phyloP scores from a whole-genome alignment of 2,888 invertebrate genomes.

The Metalampra italica region DNA sequence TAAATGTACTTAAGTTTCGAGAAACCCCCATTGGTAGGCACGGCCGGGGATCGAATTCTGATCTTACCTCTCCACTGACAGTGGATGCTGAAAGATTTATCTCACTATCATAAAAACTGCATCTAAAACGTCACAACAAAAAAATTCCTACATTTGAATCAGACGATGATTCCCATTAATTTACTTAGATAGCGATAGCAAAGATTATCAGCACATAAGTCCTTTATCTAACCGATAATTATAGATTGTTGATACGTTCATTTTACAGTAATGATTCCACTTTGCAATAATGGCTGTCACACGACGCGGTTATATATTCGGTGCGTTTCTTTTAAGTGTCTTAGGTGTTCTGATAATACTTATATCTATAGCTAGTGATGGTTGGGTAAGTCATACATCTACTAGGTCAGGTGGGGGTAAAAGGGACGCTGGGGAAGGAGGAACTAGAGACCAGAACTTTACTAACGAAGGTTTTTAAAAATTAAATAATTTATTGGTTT shows the following conservation, averaged over 20 bases:
- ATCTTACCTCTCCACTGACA: too few species aligned
- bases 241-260: not conserved
- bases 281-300: conserved; percentile 63
- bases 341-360: conserved; percentile 53
- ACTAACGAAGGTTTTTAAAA: too few species aligned
- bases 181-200: not conserved
- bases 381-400: conserved; percentile 58
- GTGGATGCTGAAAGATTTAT: too few species aligned
- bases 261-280: not conserved
- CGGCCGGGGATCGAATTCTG: too few species aligned
- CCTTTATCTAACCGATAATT: not conserved
- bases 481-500: too few species aligned
- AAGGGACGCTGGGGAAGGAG: too few species aligned
- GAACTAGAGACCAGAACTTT: too few species aligned
- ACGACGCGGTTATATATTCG: conserved; percentile 58
- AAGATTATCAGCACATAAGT: too few species aligned
- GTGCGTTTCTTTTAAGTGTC: conserved; percentile 57
- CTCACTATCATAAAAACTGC: not conserved
- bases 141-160: not conserved
- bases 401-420: too few species aligned
- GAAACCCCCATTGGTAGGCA: too few species aligned
- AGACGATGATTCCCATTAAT: not conserved
- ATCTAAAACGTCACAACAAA: not conserved
- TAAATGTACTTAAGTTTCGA: too few species aligned
- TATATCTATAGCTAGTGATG: conserved; percentile 57